Conservation (phyloP, 2,797 vertebrate species). For the Cottoperca gobio region DNA sequence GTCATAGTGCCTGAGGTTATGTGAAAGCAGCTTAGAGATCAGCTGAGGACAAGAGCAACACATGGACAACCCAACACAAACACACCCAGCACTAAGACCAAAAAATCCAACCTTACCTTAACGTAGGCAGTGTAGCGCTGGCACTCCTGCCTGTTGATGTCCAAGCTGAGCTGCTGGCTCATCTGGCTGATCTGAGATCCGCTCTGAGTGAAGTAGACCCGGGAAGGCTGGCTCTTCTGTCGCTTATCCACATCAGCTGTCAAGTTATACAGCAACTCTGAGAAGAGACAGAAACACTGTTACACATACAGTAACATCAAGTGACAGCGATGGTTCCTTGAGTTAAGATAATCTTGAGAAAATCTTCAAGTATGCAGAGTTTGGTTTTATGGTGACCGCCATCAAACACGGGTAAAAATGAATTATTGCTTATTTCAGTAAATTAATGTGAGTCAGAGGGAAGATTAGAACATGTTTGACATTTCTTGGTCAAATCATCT, state of each 20-base stretch:
- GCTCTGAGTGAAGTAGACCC: slow-evolving; percentile 90
- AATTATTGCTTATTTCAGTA: slow-evolving; percentile 32
- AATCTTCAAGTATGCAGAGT: slow-evolving; percentile 42
- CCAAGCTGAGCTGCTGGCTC: slow-evolving; percentile 87
- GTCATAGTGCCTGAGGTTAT: slow-evolving; percentile 49
- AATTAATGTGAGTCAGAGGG: slow-evolving; percentile 41
- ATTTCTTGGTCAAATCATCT: slow-evolving; percentile 50
- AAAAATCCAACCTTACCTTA: slow-evolving; percentile 87
- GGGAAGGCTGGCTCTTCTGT: slow-evolving; percentile 88
- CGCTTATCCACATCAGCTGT: slow-evolving; percentile 94
- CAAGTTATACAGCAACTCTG: slow-evolving; percentile 93
- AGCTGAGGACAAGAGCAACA: slow-evolving; percentile 56
- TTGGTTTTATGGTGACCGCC: slow-evolving; percentile 51
- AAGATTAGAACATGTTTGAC: slow-evolving; percentile 37
- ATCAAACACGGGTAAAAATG: slow-evolving; percentile 37
- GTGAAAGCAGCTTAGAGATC: slow-evolving; percentile 60
- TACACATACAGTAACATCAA: slow-evolving; percentile 14
- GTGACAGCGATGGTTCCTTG: slow-evolving; percentile 8
- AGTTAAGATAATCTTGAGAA: slow-evolving; percentile 34
- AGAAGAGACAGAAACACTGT: slow-evolving; percentile 27
- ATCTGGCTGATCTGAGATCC: slow-evolving; percentile 89
- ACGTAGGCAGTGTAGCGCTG: slow-evolving; percentile 90
- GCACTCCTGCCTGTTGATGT: slow-evolving; percentile 87
- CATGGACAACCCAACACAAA: slow-evolving; percentile 15
- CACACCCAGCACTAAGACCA: slow-evolving; percentile 12